Percentiles rank a stretch among this genome's conserved stretches.
phyloP scores from a whole-genome alignment of 2,797 vertebrate genomes.

The Pangasius sanitwongsei region DNA sequence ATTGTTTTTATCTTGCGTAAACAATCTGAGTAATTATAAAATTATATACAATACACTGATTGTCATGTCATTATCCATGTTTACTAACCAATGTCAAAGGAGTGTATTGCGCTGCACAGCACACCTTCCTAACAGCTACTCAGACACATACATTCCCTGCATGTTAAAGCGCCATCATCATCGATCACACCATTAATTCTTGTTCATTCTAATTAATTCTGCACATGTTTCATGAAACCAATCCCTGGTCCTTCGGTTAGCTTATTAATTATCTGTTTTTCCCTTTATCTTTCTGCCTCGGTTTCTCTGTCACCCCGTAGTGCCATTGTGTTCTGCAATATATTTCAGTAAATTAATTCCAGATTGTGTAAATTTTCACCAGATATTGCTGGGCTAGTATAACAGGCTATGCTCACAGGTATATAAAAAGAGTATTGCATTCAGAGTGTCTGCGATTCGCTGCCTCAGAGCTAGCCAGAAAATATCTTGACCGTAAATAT shows the following conservation, averaged over 20 bases:
- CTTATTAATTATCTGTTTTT: background rate
- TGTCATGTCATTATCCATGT: background rate
- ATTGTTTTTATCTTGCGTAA: background rate
- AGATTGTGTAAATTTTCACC: background rate
- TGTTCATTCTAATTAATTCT: background rate
- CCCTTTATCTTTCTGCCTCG: no score
- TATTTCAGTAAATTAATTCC: constrained; percentile 2
- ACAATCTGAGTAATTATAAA: background rate
- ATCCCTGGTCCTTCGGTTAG: background rate
- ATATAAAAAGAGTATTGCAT: background rate
- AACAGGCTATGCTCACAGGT: background rate
- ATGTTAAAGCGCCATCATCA: constrained; percentile 5
- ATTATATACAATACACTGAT: background rate
- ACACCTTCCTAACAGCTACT: background rate
- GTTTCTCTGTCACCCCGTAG: background rate
- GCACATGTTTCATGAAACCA: background rate
- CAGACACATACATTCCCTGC: constrained; percentile 5
- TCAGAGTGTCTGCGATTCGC: background rate
- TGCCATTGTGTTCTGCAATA: no score
- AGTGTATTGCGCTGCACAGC: constrained; percentile 1
- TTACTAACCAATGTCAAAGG: background rate
- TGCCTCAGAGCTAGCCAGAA: background rate
- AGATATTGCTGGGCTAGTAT: background rate
- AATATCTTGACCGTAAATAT: background rate
- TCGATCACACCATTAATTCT: constrained; percentile 12